Evolutionary conservation across 2,888 invertebrate species (phyloP), one percentile per base, ranked within the genome.

Genomic region (Ophioninae sp.): DNA sequence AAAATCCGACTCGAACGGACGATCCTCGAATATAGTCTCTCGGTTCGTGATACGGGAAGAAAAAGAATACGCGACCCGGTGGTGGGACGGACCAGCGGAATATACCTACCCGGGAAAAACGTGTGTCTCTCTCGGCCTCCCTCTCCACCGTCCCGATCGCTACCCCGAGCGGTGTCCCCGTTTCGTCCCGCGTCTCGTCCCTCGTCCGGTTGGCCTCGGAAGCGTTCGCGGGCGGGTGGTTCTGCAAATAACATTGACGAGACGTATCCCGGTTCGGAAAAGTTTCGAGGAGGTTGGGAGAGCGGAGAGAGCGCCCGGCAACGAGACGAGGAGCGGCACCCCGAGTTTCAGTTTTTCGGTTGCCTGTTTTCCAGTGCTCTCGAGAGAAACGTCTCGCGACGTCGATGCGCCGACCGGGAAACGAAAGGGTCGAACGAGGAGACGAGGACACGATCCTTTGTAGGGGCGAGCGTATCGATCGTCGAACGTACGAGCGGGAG

Each of bases 161-260:
- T 30, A 3, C 30, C 1, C 30, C 30, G 30, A 30, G 30, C n/a
- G 30, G 30, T 30, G 30, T 20, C 20, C 8, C 13, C 22, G 23
- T 10, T 17, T 6, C 10, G 23, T 30, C 8, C 13, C 22, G 23
- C 17, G 20, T 6, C 10, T 41, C 41, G 59, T 73, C 77, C 73
- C 81, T 74, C 71, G 67, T 81, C 58, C 51, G 51, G 51, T 41
- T 22, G 23, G 20, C 51, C 63, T 73, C 20, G 44, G 20, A 30
- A 61, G 17, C 64, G 69, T 71, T 76, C 20, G 51, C 30, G 76
- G 68, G 79, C 76, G 81, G 76, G 76, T 81, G 72, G 75, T 59
- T 63, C 65, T 56, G 79, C 79, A 81, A 81, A 84, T 84, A 30
- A 30, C 30, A 84, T 81, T 76, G 68, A 81, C 79, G 79, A 84